Percentiles rank a stretch among this genome's conserved stretches.
Conservation (phyloP, 2,113 vertebrate genomes). For the Corynorhinus townsendii region DNA sequence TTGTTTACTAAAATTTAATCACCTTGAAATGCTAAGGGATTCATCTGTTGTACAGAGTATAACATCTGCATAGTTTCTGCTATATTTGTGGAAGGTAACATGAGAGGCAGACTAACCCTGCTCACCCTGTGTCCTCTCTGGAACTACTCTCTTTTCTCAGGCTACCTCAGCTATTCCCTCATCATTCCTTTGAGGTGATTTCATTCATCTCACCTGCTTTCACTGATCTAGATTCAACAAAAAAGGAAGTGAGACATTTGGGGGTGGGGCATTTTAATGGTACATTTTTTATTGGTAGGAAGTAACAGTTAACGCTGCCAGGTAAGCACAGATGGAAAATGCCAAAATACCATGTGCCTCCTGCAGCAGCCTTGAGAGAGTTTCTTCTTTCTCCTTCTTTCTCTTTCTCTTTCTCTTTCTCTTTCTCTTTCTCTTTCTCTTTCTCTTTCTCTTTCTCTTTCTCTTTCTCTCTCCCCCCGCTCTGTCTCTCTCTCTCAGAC, state of each 20-base stretch:
- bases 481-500: not conserved
- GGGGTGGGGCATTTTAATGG: not conserved
- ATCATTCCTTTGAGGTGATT: not conserved
- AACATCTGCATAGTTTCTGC: not conserved
- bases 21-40: not conserved
- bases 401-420: not conserved
- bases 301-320: not conserved
- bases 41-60: not conserved
- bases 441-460: too few relatives aligned
- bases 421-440: not conserved
- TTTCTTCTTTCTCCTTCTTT: not conserved
- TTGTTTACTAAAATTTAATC: not conserved
- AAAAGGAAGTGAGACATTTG: not conserved
- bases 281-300: not conserved
- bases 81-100: not conserved
- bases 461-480: not conserved
- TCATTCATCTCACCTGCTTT: not conserved
- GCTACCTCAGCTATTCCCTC: not conserved
- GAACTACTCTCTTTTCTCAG: not conserved
- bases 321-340: not conserved
- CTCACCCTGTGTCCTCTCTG: accelerated
- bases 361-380: not conserved
- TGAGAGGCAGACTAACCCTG: not conserved
- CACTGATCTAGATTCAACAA: not conserved
- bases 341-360: not conserved